Base-by-base conservation (phyloP, 2,888 invertebrate genomes). In the Euphydryas editha region DNA sequence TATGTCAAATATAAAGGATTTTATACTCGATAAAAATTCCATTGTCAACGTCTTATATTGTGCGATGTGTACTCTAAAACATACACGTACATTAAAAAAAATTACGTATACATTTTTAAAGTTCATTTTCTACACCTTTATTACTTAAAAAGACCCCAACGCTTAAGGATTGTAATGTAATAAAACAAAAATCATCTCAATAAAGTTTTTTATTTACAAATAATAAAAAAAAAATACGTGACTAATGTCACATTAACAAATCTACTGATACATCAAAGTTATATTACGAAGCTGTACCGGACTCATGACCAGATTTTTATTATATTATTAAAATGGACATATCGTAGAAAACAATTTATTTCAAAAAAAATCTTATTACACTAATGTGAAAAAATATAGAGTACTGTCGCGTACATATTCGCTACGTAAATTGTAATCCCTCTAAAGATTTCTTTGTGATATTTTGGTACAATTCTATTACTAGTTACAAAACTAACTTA, bases 201-300 rank as follows among this genome's bases (percentile, higher is more conserved):
- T 77, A 78, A 77, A 75, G 72, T 72, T 78, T 77, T n/a, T 78
- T 77, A 77, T 78, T 76, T 78, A 78, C 77, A 77, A 78, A 78
- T 78, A 75, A 78, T 76, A 75, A 78, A 74, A 75, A 69, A 57
- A 76, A 77, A 77, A 74, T 73, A 73, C 67, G 76, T 73, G 75
- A 75, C 75, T 60, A 71, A 70, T 18, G 76, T 73, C 77, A 76
- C 77, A 72, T 69, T 76, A 77, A 77, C 77, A 77, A 76, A 73
- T 71, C 73, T 76, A 75, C 69, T 69, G 67, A 66, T 58, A 69
- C 66, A 68, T 67, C 63, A 61, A 59, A 65, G 59, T 69, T 69
- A 72, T 56, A 55, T 71, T 69, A 30, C 66, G 17, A 65, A 72
- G 72, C 68, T 69, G 70, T 72, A 73, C 69, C 73, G 69, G 70